Evolutionary conservation across 2,113 vertebrate species (phyloP).

Genomic region (Thomomys bottae): DNA sequence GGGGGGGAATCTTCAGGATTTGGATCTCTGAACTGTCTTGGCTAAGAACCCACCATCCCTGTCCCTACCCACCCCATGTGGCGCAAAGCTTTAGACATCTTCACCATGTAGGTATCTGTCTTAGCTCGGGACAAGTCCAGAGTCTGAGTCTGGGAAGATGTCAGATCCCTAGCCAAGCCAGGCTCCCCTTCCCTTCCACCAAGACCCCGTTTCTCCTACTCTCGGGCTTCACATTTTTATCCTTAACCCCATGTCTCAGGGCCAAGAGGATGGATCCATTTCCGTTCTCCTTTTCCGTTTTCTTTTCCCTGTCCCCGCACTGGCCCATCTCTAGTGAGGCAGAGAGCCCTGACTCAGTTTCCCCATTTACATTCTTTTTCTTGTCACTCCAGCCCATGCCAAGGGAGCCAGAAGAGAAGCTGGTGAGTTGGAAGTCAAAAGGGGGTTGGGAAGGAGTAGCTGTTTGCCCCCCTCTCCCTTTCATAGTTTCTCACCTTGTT

Average conservation of each 20-base stretch:
- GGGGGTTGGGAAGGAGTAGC: background rate
- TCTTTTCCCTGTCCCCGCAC: too few species aligned
- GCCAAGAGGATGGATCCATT: background rate
- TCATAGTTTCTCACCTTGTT: background rate
- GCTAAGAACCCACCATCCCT: background rate
- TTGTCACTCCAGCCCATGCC: background rate
- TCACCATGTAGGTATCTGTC: conserved; percentile 8
- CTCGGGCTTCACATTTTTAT: background rate
- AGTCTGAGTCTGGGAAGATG: background rate
- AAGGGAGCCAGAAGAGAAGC: background rate
- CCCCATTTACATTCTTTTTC: conserved; percentile 7
- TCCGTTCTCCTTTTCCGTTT: background rate
- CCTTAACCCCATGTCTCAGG: conserved; percentile 7
- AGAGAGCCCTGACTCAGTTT: conserved; percentile 66
- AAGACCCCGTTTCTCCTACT: background rate
- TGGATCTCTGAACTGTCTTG: background rate
- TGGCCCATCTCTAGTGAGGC: too few species aligned
- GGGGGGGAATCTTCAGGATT: background rate
- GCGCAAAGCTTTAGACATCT: background rate
- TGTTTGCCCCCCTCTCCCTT: background rate
- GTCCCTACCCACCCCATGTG: background rate
- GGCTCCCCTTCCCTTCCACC: background rate
- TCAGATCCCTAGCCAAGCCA: background rate
- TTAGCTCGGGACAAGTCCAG: background rate
- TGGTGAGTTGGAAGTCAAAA: background rate